These are phyloP conservation scores for Dermolepida albohirtum DNA, from an alignment of 2,888 invertebrate genomes.

Conservation along the genomic window DNA sequence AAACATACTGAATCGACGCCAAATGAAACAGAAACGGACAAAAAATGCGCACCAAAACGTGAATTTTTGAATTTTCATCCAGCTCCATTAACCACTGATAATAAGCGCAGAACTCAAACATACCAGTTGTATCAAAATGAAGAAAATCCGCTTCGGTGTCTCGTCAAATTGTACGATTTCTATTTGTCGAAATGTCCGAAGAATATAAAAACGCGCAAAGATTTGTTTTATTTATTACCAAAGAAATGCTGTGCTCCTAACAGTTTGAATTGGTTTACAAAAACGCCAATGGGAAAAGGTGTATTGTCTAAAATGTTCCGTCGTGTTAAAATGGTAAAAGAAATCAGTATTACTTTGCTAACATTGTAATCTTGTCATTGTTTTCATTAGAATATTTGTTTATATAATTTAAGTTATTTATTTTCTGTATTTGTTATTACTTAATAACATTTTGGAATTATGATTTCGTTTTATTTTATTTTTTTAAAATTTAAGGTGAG, in stretches of 20 bases:
- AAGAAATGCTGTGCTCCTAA: conserved; percentile 95
- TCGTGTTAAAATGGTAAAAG: conserved; percentile 92
- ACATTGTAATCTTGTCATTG: conserved; percentile 70
- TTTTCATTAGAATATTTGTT: too few species aligned
- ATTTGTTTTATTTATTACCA: conserved; percentile 93
- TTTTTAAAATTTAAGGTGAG: too few species aligned
- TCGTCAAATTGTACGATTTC: conserved; percentile 95
- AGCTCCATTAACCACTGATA: conserved; percentile 86
- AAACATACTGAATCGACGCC: conserved; percentile 93
- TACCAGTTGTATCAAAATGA: conserved; percentile 95
- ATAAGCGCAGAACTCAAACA: conserved; percentile 64
- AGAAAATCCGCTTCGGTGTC: conserved; percentile 92
- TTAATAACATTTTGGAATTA: too few species aligned
- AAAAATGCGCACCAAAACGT: conserved; percentile 76
- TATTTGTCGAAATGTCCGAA: conserved; percentile 97
- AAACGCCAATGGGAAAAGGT: conserved; percentile 83
- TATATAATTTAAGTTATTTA: too few species aligned
- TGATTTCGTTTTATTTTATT: too few species aligned
- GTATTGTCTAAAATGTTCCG: conserved; percentile 92
- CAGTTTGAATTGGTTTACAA: conserved; percentile 97
- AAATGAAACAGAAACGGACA: conserved; percentile 74
- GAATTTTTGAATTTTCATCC: conserved; percentile 90
- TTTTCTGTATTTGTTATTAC: too few species aligned
- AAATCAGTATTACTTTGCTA: conserved; percentile 86
- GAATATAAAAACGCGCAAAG: conserved; percentile 91